phyloP scores from a whole-genome alignment of 2,888 invertebrate species.

The Pocota personata region DNA sequence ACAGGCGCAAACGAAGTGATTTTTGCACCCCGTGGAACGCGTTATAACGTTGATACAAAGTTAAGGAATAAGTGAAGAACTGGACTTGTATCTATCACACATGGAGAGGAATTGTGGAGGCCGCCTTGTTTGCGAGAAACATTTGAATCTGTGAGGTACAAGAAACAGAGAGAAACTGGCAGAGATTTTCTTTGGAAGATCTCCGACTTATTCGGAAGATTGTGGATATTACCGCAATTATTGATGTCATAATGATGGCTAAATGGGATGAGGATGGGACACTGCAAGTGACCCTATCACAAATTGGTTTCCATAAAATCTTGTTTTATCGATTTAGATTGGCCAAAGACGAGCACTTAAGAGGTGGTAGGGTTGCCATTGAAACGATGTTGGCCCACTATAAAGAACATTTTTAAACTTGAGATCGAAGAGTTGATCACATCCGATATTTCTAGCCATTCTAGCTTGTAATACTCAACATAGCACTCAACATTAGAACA shows the following conservation, averaged over 20 bases:
- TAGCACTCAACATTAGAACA: no score
- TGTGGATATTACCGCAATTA: conserved; percentile 51
- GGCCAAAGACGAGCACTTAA: conserved; percentile 37
- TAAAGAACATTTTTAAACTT: no score
- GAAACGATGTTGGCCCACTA: no score
- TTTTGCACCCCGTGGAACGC: conserved; percentile 67
- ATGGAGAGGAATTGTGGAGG: neutral
- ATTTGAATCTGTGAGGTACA: neutral
- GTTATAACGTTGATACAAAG: conserved; percentile 44
- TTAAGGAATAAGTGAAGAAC: conserved; percentile 21
- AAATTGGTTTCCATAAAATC: conserved; percentile 64
- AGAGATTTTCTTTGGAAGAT: conserved; percentile 20
- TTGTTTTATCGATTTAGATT: conserved; percentile 61
- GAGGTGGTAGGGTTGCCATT: conserved; percentile 30
- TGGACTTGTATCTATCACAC: conserved; percentile 47
- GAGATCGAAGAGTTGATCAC: no score
- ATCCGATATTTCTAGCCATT: no score
- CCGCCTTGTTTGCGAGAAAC: conserved; percentile 19
- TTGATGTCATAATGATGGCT: conserved; percentile 61
- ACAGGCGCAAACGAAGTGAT: conserved; percentile 81
- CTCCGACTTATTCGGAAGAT: conserved; percentile 28
- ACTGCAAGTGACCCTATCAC: conserved; percentile 44
- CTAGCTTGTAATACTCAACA: no score
- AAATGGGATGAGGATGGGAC: conserved; percentile 57
- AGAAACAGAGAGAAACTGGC: neutral